Base-by-base conservation (phyloP, 1,140 invertebrate species). In the Cryptotermes secundus region DNA sequence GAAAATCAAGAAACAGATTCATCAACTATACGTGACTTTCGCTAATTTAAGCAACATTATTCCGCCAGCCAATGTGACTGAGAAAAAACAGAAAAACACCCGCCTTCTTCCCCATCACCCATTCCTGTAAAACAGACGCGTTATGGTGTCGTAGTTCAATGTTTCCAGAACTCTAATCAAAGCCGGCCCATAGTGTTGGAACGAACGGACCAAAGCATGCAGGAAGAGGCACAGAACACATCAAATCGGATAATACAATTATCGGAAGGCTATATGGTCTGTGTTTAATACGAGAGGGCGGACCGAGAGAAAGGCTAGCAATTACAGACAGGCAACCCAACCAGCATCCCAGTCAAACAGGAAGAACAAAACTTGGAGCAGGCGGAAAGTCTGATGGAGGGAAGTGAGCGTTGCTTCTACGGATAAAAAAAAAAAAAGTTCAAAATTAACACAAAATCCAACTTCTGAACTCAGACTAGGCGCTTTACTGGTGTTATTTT, bases 81-180 rank as follows among this genome's bases (percentile, higher is more conserved):
- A 0, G 45, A 10, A 49, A 19, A 49, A 49, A 49, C 14, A 49
- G 45, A 0, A 49, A 49, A 49, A 49, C 45, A 49, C 45, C 45
- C 22, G 45, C 45, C 45, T 49, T 0, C 1, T 14, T 49, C 45
- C 45, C 1, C 45, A 49, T 1, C 45, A 22, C 14, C 45, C 45
- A 14, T 49, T 49, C 45, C 45, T 49, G 1, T 49, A 72, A 72
- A 9, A 31, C 10, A 72, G 26, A 31, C n/a, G n/a, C 7, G 59
- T 72, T 31, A 72, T 31, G 0, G 0, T 7, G n/a, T n/a, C 59
- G 26, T 9, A 31, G 59, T n/a, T 31, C 59, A 72, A 72, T 72
- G 59, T 72, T 72, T 72, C 59, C 59, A 72, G n/a, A 31, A 72
- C 26, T 72, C 26, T 72, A 72, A 72, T 72, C 59, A 72, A 72